These are phyloP conservation scores for Xenopus petersii DNA, from an alignment of 2,797 vertebrate genomes.

Conservation along the genomic window DNA sequence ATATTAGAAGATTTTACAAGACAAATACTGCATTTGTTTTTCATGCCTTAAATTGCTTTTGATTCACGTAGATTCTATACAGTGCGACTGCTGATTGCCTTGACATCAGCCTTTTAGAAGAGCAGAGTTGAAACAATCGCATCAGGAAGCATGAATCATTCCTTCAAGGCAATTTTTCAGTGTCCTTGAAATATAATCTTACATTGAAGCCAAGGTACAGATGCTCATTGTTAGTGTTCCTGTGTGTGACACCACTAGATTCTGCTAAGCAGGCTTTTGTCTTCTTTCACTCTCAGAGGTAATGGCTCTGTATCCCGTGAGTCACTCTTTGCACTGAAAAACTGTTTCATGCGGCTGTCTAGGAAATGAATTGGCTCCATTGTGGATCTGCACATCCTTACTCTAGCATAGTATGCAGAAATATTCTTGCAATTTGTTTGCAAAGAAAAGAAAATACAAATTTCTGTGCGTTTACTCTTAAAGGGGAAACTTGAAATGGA, in stretches of 20 bases:
- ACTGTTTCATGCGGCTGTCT: neutral
- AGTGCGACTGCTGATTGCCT: constrained; percentile 7
- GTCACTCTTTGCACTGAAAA: constrained; percentile 6
- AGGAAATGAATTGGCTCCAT: neutral
- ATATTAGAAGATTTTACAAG: neutral
- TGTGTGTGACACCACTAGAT: constrained; percentile 1
- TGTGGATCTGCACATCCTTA: neutral
- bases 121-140: constrained; percentile 20
- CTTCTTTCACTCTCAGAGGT: neutral
- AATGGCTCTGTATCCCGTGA: neutral
- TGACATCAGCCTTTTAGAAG: constrained; percentile 31
- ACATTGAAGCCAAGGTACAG: neutral
- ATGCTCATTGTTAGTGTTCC: neutral
- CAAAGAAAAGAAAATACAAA: too few species aligned
- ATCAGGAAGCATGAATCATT: constrained; percentile 20
- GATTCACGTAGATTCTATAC: neutral
- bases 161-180: constrained; percentile 18
- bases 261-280: neutral
- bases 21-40: constrained; percentile 15
- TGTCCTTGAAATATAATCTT: constrained; percentile 19
- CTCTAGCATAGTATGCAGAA: neutral
- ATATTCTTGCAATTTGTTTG: neutral
- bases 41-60: constrained; percentile 13
- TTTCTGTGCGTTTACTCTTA: too few species aligned
- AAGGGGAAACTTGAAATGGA: too few species aligned